phyloP scores from a whole-genome alignment of 2,888 invertebrate species.

The Pyrocoelia pectoralis region DNA sequence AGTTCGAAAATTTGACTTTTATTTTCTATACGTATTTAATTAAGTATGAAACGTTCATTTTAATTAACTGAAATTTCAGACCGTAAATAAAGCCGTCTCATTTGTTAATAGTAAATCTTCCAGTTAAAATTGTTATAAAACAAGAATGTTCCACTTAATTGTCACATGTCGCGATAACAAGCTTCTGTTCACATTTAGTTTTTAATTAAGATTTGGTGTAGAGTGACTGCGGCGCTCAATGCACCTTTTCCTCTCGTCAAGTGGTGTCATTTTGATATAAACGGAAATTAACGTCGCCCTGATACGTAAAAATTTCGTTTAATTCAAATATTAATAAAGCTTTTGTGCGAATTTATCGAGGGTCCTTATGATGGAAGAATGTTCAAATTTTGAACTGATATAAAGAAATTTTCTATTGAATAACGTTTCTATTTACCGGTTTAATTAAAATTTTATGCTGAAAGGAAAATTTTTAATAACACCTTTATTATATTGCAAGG shows the following conservation, averaged over 20 bases:
- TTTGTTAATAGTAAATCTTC: constrained; percentile 3
- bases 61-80: background rate
- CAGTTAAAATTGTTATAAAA: background rate
- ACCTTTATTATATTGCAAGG: background rate
- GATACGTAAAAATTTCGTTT: constrained; percentile 6
- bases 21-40: background rate
- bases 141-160: constrained; percentile 13
- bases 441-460: constrained; percentile 30
- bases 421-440: constrained; percentile 9
- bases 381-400: background rate
- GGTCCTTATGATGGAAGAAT: background rate
- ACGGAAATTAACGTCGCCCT: constrained; percentile 49
- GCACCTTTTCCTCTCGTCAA: constrained; percentile 36
- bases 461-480: constrained; percentile 2
- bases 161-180: constrained; percentile 37
- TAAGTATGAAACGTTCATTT: background rate
- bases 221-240: constrained; percentile 13
- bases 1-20: background rate
- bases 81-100: background rate
- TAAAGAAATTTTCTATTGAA: background rate
- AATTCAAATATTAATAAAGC: background rate
- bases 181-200: constrained; percentile 29
- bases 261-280: constrained; percentile 49
- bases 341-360: constrained; percentile 2
- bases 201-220: constrained; percentile 41